phyloP scores from a whole-genome alignment of 2,888 invertebrate species.

The Thymelicus lineola region DNA sequence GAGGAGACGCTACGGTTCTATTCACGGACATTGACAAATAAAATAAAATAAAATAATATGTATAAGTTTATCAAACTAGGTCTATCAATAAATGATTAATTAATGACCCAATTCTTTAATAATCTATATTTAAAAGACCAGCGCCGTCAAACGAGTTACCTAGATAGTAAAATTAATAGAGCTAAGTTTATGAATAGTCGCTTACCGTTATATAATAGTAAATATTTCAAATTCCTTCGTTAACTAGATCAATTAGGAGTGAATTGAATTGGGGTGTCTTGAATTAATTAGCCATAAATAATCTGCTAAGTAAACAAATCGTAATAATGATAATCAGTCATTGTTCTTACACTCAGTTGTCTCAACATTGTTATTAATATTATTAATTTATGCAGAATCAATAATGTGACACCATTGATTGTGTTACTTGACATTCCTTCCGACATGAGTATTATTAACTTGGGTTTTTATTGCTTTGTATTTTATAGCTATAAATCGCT shows the following conservation, averaged over 20 bases:
- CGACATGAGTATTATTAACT: conserved; percentile 36
- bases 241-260: background rate
- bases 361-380: background rate
- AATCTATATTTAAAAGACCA: background rate
- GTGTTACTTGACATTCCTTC: conserved; percentile 45
- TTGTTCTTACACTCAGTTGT: conserved; percentile 15
- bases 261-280: conserved; percentile 4
- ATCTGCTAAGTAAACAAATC: conserved; percentile 18
- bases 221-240: conserved; percentile 12
- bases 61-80: too few relatives aligned
- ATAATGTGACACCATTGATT: conserved; percentile 28
- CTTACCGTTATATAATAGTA: background rate
- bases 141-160: background rate
- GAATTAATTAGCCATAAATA: conserved; percentile 24
- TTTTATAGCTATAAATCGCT: too few relatives aligned
- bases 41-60: too few relatives aligned
- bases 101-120: too few relatives aligned
- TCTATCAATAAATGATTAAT: too few relatives aligned
- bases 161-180: background rate
- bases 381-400: conserved; percentile 26
- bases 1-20: too few relatives aligned
- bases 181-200: background rate
- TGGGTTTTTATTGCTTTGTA: too few relatives aligned
- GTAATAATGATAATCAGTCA: conserved; percentile 1
- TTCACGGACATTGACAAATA: too few relatives aligned